phyloP scores from a whole-genome alignment of 2,888 invertebrate species.

The Polyommatus iphigenia region DNA sequence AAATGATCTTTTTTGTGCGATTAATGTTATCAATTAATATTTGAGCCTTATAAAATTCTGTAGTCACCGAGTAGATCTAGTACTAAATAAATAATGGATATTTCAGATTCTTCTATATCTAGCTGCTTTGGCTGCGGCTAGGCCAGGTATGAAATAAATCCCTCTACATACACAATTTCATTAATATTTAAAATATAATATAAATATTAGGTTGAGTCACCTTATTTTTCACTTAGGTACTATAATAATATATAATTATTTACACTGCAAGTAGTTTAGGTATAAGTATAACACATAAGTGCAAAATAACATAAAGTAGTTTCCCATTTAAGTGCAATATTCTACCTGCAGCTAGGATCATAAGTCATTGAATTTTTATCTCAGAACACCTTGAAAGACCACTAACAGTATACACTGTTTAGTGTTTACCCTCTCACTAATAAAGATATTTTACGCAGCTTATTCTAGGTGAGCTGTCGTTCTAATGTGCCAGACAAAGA shows the following conservation, averaged over 20 bases:
- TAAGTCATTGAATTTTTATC: neutral
- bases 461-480: neutral
- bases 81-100: neutral
- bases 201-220: neutral
- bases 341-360: neutral
- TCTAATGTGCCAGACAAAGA: neutral
- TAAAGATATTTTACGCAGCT: neutral
- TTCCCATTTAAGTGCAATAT: neutral
- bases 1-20: no score
- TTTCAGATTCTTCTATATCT: conserved; percentile 6
- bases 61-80: no score
- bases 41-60: no score
- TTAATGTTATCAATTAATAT: no score
- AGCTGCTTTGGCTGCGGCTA: neutral
- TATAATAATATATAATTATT: neutral
- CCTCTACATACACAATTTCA: neutral
- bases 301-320: neutral
- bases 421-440: neutral
- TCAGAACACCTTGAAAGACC: neutral
- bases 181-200: neutral
- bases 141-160: conserved; percentile 6
- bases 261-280: neutral
- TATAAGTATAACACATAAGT: neutral
- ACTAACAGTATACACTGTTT: neutral
- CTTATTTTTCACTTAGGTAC: neutral